phyloP scores from a whole-genome alignment of 2,113 vertebrate species.

The Dipodomys ordii region DNA sequence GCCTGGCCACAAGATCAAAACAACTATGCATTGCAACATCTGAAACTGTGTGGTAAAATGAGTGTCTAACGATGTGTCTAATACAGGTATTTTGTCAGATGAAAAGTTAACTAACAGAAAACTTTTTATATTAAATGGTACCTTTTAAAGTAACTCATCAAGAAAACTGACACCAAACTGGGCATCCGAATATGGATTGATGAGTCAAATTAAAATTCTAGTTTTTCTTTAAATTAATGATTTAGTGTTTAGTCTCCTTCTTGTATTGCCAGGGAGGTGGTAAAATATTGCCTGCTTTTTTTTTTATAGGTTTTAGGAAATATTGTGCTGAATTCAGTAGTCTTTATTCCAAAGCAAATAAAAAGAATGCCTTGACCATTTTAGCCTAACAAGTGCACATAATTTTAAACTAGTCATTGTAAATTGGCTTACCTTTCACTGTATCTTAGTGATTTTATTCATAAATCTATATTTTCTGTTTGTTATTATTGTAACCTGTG shows the following conservation, averaged over 20 bases:
- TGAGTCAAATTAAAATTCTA: not conserved
- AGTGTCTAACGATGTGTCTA: too few species aligned
- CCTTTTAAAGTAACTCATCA: conserved; percentile 5
- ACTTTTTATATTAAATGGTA: not conserved
- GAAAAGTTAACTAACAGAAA: not conserved
- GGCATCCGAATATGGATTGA: not conserved
- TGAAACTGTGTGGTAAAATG: not conserved
- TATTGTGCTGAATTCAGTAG: not conserved
- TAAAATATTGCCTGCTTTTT: not conserved
- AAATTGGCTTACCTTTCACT: not conserved
- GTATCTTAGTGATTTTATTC: not conserved
- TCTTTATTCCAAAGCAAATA: not conserved
- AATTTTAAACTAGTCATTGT: not conserved
- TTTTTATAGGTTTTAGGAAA: not conserved
- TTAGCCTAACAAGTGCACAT: not conserved
- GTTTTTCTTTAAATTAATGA: not conserved
- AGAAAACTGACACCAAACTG: not conserved
- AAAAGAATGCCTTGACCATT: not conserved
- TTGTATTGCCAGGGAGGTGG: not conserved
- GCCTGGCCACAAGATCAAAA: not conserved
- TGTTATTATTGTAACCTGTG: not conserved
- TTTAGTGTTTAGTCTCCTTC: not conserved
- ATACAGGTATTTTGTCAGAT: not conserved
- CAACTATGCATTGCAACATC: not conserved
- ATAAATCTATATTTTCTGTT: not conserved